Conservation (phyloP, 1,140 invertebrate species). For the Gryllus bimaculatus region DNA sequence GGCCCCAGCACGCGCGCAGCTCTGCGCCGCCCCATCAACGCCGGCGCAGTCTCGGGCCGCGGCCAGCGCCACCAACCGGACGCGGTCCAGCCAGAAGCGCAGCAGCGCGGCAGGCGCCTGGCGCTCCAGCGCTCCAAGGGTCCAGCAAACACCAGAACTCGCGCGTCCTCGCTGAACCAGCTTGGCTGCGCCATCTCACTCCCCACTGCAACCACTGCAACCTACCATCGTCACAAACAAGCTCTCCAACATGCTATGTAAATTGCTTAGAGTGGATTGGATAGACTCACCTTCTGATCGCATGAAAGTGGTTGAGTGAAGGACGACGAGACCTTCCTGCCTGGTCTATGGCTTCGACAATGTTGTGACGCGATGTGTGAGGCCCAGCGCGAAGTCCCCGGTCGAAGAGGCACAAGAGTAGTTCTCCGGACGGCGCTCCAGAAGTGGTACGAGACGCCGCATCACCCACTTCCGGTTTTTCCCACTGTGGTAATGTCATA, state of each 20-base stretch:
- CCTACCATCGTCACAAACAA: too few species aligned
- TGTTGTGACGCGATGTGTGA: background rate
- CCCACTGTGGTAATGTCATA: background rate
- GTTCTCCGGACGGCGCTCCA: background rate
- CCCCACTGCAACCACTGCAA: conserved; percentile 20
- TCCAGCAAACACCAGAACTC: conserved; percentile 19
- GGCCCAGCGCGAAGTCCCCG: background rate
- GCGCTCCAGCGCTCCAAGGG: conserved; percentile 12
- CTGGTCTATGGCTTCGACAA: background rate
- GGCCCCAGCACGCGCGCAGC: background rate
- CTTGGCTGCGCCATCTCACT: conserved; percentile 19
- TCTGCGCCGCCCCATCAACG: background rate
- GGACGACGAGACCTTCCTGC: background rate
- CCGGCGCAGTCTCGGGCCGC: too few species aligned
- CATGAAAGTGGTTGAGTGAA: background rate
- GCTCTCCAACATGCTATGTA: too few species aligned
- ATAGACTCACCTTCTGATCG: background rate
- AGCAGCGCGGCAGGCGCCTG: background rate
- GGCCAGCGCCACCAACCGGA: conserved; percentile 17
- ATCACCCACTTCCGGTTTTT: background rate
- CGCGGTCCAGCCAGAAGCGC: conserved; percentile 17
- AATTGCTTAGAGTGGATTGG: too few species aligned
- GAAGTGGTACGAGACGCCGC: background rate
- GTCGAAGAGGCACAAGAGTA: background rate
- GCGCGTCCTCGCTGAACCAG: conserved; percentile 14